Evolutionary conservation across 2,888 invertebrate genomes (phyloP).

Genomic region (Metacarcinus magister): DNA sequence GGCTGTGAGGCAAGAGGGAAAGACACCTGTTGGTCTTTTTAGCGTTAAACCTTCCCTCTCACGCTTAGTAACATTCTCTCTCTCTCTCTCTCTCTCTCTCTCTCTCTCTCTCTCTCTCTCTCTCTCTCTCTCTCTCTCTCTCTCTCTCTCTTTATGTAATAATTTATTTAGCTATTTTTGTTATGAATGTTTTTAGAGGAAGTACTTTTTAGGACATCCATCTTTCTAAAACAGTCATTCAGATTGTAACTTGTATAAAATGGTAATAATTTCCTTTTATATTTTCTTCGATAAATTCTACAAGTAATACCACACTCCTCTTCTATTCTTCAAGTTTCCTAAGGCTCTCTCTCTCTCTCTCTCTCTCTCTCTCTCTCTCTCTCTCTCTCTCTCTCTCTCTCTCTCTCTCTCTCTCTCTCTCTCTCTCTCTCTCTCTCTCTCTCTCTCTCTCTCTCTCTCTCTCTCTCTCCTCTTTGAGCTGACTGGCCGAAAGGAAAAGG

Average conservation of each 20-base stretch:
- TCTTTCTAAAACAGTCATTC: too few relatives aligned
- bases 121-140: constrained; percentile 39
- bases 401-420: background rate
- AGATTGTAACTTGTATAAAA: too few relatives aligned
- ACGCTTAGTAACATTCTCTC: background rate
- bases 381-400: constrained; percentile 53
- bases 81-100: constrained; percentile 35
- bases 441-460: background rate
- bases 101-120: constrained; percentile 39
- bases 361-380: constrained; percentile 44
- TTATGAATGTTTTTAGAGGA: too few relatives aligned
- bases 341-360: too few relatives aligned
- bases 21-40: constrained; percentile 3
- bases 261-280: too few relatives aligned
- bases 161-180: too few relatives aligned
- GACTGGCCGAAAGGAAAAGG: too few relatives aligned
- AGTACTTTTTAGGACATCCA: too few relatives aligned
- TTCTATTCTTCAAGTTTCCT: too few relatives aligned
- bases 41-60: background rate
- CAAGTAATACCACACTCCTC: background rate
- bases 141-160: background rate
- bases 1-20: background rate
- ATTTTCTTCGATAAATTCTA: background rate
- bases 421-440: background rate
- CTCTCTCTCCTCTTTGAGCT: background rate